A percentile compares a stretch with the other conserved stretches of the same genome.
These are phyloP conservation scores for Xestia xanthographa DNA, from an alignment of 2,888 invertebrate genomes.

Conservation along the genomic window DNA sequence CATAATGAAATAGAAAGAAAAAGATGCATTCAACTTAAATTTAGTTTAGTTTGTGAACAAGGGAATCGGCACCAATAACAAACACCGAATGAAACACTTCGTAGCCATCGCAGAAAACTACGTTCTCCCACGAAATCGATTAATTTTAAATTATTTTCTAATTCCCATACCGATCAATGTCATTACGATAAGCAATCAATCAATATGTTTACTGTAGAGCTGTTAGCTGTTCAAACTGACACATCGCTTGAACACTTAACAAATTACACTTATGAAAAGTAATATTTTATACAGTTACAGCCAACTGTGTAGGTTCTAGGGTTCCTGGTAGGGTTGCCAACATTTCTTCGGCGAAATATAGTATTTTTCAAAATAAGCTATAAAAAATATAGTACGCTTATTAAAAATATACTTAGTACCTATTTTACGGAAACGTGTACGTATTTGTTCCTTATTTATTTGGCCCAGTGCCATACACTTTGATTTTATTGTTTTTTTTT, in stretches of 20 bases:
- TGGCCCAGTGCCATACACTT: too few relatives aligned
- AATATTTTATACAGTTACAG: neutral
- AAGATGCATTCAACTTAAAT: too few relatives aligned
- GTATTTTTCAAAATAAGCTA: too few relatives aligned
- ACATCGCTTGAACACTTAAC: constrained; percentile 30
- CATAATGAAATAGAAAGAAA: too few relatives aligned
- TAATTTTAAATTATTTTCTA: constrained; percentile 9
- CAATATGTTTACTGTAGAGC: constrained; percentile 44
- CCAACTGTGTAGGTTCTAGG: neutral
- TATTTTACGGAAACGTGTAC: too few relatives aligned
- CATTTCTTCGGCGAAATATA: too few relatives aligned
- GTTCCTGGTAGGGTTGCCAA: neutral
- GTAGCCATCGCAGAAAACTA: neutral
- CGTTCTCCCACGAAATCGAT: neutral
- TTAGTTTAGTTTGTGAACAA: too few relatives aligned
- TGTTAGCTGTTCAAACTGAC: constrained; percentile 25
- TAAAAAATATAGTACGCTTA: too few relatives aligned
- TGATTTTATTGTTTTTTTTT: too few relatives aligned
- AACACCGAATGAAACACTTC: neutral
- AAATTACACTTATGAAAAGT: constrained; percentile 19
- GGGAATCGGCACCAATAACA: too few relatives aligned
- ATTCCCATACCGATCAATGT: constrained; percentile 5
- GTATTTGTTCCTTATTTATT: too few relatives aligned
- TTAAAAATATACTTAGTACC: too few relatives aligned
- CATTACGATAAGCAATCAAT: constrained; percentile 39